Evolutionary conservation across 1,140 invertebrate genomes (phyloP), one percentile per base, ranked within the genome.

Genomic region (Ceratina japonica): DNA sequence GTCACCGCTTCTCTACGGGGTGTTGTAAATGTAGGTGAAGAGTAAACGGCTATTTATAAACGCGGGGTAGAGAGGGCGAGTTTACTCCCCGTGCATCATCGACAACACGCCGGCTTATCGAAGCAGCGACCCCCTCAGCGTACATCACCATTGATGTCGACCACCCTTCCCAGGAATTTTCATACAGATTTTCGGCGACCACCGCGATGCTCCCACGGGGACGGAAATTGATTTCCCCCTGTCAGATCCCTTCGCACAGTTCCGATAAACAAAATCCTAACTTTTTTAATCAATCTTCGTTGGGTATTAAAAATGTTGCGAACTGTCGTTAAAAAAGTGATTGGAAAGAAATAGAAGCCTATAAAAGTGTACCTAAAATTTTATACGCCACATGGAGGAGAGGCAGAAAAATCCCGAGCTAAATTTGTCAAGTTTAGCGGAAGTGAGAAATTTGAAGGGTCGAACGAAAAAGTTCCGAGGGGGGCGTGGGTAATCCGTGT

Each of bases 1-100:
- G 90, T 91, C 86, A 88, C 88, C 84, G 84, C 84, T 88, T 88
- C 81, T 80, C 81, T 80, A 82, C 86, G 86, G 87, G 87, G 85
- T 88, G 87, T 86, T 89, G 86, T 89, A 88, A 91, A 89, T 91
- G 88, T 92, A 89, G 89, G 89, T 91, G 87, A 91, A 91, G 90
- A 91, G 90, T 91, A 91, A 91, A 88, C 79, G 77, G 89, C 91
- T 92, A 92, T 92, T 92, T 90, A 91, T 92, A 91, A 91, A 90
- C 84, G 78, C 37, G 49, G 13, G 68, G 24, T 63, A 62, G 20
- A 52, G 81, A 58, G 62, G 81, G n/a, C 54, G 73, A 86, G 83
- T 80, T 85, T 86, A 80, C 83, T 79, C 84, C 75, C 72, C 63
- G 63, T 86, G 83, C 63, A 84, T 59, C 70, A 79, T 81, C 79